A percentile compares a stretch with the other conserved stretches of the same genome.
phyloP scores from a whole-genome alignment of 2,113 vertebrate species.

The Fregetta grallaria region DNA sequence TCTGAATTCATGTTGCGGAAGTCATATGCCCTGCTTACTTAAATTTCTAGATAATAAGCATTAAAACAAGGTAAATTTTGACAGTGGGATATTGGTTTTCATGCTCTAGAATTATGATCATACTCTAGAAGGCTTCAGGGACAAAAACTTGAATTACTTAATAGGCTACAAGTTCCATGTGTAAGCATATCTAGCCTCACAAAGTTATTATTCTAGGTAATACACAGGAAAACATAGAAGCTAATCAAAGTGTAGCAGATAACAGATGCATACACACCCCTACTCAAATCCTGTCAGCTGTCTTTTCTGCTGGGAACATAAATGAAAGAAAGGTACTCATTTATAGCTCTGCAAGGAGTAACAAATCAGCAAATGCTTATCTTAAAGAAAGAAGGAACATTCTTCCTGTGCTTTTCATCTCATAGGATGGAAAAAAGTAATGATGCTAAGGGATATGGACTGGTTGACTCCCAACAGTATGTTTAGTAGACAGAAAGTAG shows the following conservation, averaged over 20 bases:
- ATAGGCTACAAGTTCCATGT: neutral
- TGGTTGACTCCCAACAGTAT: neutral
- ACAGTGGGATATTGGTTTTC: neutral
- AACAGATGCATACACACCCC: accelerated
- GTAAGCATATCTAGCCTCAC: neutral
- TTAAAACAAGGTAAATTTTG: neutral
- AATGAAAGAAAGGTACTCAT: neutral
- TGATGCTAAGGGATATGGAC: neutral
- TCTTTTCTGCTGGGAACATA: neutral
- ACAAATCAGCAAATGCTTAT: neutral
- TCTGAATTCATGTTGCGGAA: neutral
- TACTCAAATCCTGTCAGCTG: neutral
- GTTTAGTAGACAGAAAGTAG: neutral
- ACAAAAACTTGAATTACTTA: neutral
- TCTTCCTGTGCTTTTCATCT: neutral
- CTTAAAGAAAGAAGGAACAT: neutral
- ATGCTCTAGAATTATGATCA: neutral
- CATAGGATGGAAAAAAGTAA: neutral
- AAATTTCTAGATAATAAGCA: neutral
- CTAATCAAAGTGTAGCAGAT: neutral
- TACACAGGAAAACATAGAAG: neutral
- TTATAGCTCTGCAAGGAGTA: neutral
- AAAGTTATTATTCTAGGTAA: neutral
- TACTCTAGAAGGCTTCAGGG: neutral
- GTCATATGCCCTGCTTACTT: neutral